Conservation (phyloP, 2,888 invertebrate species). For the Scaptomyza cyrtandrae region DNA sequence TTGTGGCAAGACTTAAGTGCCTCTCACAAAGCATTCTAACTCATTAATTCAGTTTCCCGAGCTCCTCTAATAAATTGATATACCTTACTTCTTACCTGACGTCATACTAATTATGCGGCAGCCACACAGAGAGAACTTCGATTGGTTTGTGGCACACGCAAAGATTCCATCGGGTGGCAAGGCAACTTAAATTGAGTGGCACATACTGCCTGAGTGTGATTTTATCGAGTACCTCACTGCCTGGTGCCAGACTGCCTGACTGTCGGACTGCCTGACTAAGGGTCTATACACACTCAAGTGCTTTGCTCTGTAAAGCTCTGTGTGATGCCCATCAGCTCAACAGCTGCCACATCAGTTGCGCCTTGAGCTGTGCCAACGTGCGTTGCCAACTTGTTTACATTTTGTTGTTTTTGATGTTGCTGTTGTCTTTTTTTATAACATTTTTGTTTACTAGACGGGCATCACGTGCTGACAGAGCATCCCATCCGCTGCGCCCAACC, state of each 20-base stretch:
- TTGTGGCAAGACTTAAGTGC: neutral
- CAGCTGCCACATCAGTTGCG: conserved; percentile 53
- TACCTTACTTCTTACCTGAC: conserved; percentile 31
- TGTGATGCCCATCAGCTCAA: conserved; percentile 43
- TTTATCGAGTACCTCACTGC: conserved; percentile 17
- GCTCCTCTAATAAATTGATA: conserved; percentile 37
- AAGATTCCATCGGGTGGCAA: conserved; percentile 32
- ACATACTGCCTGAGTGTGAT: conserved; percentile 59
- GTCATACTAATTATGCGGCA: conserved; percentile 63
- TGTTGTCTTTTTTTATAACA: conserved; percentile 35
- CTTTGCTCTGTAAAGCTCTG: conserved; percentile 22
- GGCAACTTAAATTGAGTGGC: conserved; percentile 66
- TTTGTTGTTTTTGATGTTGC: conserved; percentile 30
- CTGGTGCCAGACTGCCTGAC: neutral
- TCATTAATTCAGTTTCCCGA: conserved; percentile 10
- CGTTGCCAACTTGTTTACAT: conserved; percentile 61
- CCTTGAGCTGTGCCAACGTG: conserved; percentile 32
- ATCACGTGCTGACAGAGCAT: conserved; percentile 68
- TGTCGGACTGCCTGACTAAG: conserved; percentile 6
- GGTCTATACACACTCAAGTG: conserved; percentile 59
- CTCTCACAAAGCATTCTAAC: neutral
- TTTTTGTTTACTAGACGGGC: conserved; percentile 73
- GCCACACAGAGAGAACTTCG: conserved; percentile 27
- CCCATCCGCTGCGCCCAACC: conserved; percentile 40
- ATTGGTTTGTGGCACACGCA: conserved; percentile 33